Evolutionary conservation across 1,140 invertebrate species (phyloP), one percentile per base, ranked within the genome.

Genomic region (Lutraria rhynchaena): DNA sequence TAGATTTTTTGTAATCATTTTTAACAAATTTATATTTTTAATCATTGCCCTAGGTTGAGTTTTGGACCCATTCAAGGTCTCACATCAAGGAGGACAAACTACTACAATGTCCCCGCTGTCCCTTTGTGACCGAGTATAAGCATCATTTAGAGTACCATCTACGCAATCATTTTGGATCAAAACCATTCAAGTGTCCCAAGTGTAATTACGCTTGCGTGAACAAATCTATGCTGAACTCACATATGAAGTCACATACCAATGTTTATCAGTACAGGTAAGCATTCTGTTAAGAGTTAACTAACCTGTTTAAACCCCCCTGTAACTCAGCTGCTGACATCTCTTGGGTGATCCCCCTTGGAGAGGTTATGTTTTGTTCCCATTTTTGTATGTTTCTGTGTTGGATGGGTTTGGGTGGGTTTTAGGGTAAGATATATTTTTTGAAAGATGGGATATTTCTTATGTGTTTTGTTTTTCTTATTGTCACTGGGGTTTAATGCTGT

Each of bases 211-310:
- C 90, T 9, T 99, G 99, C 89, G 98, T 99, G 3, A 99, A 99
- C 93, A 99, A 99, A 90, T 99, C 98, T 0, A 99, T 99, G 99
- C 93, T 99, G 15, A 99, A 99, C 90, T 99, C 97, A 0, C 99
- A 99, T 89, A 94, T 99, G 87, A 99, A 99, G 90, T 99, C 97
- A 0, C 99, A 99, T 91, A 99, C 98, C 0, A 98, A 97, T 82
- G 93, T 99, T 0, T 99, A 99, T 89, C 98, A 99, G 88, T 99
- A 99, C 91, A 94, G 78, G 76, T 80, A 67, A 24, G 46, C 17
- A 44, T 24, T 31, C n/a, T 35, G 15, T 27, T 22, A 57, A 53
- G 7, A 55, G 7, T 11, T 55, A n/a, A n/a, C n/a, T n/a, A n/a
- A n/a, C n/a, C n/a, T n/a, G n/a, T n/a, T n/a, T n/a, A n/a, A n/a